These are phyloP conservation scores for Neelides sp. DNA, from an alignment of 1,140 invertebrate species.

Conservation along the genomic window DNA sequence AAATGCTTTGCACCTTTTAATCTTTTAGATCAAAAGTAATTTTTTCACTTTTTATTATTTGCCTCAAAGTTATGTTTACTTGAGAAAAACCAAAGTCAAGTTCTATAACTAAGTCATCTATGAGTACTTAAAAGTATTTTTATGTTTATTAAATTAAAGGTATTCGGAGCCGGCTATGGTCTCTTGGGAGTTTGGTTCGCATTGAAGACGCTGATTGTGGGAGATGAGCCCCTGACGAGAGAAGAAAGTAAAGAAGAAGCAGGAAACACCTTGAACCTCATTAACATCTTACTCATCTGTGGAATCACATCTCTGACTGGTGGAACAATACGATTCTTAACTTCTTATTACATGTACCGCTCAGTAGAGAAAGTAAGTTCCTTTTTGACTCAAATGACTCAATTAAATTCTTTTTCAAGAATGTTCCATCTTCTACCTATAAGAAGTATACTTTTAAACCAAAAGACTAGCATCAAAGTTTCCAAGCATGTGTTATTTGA, in stretches of 20 bases:
- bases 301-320: conserved; percentile 23
- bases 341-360: conserved; percentile 23
- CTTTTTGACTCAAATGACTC: too few species aligned
- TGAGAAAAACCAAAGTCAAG: too few species aligned
- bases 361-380: conserved; percentile 24
- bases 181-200: conserved; percentile 31
- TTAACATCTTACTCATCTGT: conserved; percentile 27
- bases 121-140: background rate
- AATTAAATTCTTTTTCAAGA: too few species aligned
- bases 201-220: conserved; percentile 22
- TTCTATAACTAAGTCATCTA: too few species aligned
- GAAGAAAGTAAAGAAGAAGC: conserved; percentile 3
- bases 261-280: conserved; percentile 7
- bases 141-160: conserved; percentile 8
- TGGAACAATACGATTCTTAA: conserved; percentile 27
- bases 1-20: too few species aligned
- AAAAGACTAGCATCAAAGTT: too few species aligned
- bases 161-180: conserved; percentile 20
- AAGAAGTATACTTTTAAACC: too few species aligned
- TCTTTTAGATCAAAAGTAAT: too few species aligned
- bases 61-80: too few species aligned
- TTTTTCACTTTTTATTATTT: too few species aligned
- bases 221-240: conserved; percentile 13
- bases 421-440: too few species aligned
- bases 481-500: too few species aligned